A percentile compares a stretch with the other conserved stretches of the same genome.
phyloP scores from a whole-genome alignment of 2,113 vertebrate genomes.

The Lagenorhynchus albirostris region DNA sequence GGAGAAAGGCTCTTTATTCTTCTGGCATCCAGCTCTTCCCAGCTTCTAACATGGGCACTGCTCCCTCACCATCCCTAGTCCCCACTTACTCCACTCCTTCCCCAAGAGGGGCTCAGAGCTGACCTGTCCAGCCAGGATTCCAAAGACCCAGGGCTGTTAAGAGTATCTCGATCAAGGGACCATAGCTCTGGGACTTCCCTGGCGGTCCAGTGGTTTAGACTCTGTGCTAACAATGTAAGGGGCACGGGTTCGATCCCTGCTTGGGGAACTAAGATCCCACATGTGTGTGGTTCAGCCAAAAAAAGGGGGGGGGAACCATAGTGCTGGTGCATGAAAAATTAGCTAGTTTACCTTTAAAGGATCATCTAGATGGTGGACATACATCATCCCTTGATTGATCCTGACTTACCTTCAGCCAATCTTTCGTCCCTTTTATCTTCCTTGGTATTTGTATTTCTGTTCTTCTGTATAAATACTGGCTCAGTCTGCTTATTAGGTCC shows the following conservation, averaged over 20 bases:
- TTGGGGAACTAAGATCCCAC: not conserved
- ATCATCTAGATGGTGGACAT: not conserved
- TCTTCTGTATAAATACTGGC: not conserved
- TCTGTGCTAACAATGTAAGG: too few species aligned
- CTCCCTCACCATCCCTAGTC: too few species aligned
- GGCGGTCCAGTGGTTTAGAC: not conserved
- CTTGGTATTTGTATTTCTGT: not conserved
- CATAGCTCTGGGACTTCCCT: not conserved
- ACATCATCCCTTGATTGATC: not conserved
- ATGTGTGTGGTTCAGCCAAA: not conserved
- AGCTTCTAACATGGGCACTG: not conserved
- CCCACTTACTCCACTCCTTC: not conserved
- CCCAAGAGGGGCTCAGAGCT: not conserved
- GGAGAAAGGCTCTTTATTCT: not conserved
- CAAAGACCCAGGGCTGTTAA: not conserved
- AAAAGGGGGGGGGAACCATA: not conserved
- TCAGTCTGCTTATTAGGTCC: not conserved
- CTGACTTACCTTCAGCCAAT: not conserved
- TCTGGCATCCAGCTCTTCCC: not conserved
- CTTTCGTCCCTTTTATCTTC: not conserved
- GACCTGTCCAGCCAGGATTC: not conserved
- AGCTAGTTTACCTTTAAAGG: not conserved
- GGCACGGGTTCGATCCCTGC: accelerated
- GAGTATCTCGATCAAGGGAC: not conserved
- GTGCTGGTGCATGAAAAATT: not conserved